phyloP scores from a whole-genome alignment of 2,113 vertebrate species.

The Cyanocitta stelleri region DNA sequence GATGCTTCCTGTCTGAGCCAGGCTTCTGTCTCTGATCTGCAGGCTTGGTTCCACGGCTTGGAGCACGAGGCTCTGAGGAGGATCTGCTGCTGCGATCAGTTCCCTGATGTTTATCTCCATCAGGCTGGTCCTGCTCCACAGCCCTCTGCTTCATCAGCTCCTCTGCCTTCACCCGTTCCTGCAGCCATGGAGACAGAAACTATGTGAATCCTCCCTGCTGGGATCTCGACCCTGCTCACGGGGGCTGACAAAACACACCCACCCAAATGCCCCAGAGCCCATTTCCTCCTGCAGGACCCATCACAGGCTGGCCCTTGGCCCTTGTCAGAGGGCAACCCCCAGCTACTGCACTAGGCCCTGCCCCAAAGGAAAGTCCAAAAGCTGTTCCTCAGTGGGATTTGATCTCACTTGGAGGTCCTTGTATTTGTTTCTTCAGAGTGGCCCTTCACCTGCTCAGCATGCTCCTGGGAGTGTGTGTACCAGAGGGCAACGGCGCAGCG shows the following conservation, averaged over 20 bases:
- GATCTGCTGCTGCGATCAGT: neutral
- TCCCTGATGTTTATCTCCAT: neutral
- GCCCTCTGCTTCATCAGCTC: constrained; percentile 47
- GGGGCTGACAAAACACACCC: neutral
- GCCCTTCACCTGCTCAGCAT: constrained; percentile 85
- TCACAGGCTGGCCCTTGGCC: neutral
- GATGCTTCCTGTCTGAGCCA: neutral
- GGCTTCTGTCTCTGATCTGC: neutral
- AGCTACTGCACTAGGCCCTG: neutral
- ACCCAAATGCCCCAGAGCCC: neutral
- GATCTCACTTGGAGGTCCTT: neutral
- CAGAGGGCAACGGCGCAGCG: constrained; percentile 89
- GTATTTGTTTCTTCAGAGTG: fast-evolving
- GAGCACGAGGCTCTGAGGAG: constrained; percentile 21
- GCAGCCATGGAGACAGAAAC: neutral
- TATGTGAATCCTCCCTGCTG: neutral
- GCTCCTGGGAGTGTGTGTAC: constrained; percentile 87
- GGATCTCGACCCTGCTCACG: fast-evolving
- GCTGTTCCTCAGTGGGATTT: neutral
- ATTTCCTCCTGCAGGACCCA: neutral
- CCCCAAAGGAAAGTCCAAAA: neutral
- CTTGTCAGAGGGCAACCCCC: neutral
- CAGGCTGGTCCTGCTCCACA: neutral
- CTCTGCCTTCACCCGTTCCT: constrained; percentile 71
- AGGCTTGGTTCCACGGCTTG: neutral